Percentiles rank a stretch among this genome's conserved stretches.
Evolutionary conservation across 2,113 vertebrate genomes (phyloP).

Genomic region (Heloderma charlesbogerti): DNA sequence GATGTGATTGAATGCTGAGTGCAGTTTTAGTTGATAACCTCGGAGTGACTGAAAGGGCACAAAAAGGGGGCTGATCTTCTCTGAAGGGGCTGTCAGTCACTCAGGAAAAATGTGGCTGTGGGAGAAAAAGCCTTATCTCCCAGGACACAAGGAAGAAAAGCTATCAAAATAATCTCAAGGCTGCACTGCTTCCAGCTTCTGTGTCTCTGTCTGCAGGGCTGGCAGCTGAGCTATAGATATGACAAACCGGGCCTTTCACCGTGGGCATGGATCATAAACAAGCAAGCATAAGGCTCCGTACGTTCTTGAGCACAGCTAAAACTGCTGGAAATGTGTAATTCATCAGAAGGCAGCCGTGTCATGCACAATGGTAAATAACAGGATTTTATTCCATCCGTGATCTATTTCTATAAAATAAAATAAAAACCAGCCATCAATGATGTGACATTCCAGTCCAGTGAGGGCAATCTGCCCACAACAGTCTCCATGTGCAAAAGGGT

Average conservation of each 20-base stretch:
- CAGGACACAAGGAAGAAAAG: slow-evolving; percentile 62
- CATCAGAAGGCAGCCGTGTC: slow-evolving; percentile 16
- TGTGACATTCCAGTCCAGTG: neutral
- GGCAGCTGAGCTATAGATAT: slow-evolving; percentile 50
- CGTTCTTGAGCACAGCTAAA: slow-evolving; percentile 48
- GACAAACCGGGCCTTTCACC: slow-evolving; percentile 35
- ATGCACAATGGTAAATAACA: slow-evolving; percentile 10
- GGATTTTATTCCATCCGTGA: slow-evolving; percentile 31
- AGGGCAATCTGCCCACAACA: neutral
- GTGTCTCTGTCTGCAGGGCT: slow-evolving; percentile 52
- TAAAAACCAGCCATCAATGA: neutral
- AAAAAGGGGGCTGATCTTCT: slow-evolving; percentile 67
- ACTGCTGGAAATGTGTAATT: slow-evolving; percentile 46
- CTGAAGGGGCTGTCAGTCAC: slow-evolving; percentile 71
- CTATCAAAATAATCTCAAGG: slow-evolving; percentile 70
- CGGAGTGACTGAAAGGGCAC: slow-evolving; percentile 64
- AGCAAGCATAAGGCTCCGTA: slow-evolving; percentile 34
- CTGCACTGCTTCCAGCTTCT: slow-evolving; percentile 42
- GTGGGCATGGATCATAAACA: slow-evolving; percentile 18
- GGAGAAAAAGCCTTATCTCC: slow-evolving; percentile 71
- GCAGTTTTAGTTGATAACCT: slow-evolving; percentile 75
- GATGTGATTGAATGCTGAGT: slow-evolving; percentile 71
- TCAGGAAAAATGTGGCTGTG: slow-evolving; percentile 59
- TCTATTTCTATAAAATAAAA: neutral
- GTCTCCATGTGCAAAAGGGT: neutral